phyloP scores from a whole-genome alignment of 2,113 vertebrate genomes.

The Cinclus cinclus region DNA sequence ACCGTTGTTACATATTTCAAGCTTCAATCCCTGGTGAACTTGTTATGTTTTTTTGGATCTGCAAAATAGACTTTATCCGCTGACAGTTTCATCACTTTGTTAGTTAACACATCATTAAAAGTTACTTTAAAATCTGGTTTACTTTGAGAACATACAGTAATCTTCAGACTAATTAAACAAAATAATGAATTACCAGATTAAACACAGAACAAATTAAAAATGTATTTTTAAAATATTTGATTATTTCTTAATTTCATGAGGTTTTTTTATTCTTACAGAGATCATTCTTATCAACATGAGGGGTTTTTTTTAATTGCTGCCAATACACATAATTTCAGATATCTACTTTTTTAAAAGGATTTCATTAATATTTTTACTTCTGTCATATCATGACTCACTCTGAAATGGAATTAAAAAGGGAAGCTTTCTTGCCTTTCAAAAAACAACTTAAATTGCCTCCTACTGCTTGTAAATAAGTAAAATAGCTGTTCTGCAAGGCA shows the following conservation, averaged over 20 bases:
- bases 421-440: background rate
- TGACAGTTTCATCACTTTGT: background rate
- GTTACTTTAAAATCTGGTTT: background rate
- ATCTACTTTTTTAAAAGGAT: background rate
- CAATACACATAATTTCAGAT: background rate
- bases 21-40: background rate
- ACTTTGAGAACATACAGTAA: background rate
- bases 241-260: background rate
- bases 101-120: background rate
- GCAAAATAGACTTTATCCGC: background rate
- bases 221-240: background rate
- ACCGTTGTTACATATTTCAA: background rate
- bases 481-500: background rate
- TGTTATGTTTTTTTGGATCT: background rate
- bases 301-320: background rate
- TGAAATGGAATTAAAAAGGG: background rate
- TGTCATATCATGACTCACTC: background rate
- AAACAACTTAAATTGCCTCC: background rate
- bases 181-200: background rate
- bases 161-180: background rate
- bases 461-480: background rate
- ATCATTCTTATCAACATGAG: background rate
- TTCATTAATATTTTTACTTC: background rate
- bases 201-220: background rate
- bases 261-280: background rate